These are phyloP conservation scores for Andrena cerasifolii DNA, from an alignment of 1,140 invertebrate genomes.

Conservation along the genomic window DNA sequence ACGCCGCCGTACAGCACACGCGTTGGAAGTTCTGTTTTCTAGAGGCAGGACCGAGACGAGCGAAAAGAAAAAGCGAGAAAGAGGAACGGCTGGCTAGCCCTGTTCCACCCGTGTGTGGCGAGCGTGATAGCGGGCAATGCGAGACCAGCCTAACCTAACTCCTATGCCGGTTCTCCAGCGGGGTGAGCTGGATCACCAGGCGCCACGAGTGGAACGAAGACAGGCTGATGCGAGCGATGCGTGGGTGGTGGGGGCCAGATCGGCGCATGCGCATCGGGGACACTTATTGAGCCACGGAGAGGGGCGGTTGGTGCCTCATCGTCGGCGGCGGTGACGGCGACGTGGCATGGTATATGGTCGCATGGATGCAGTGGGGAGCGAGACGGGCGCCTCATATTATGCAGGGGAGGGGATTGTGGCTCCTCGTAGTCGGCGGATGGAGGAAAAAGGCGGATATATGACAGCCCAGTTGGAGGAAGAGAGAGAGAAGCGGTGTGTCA, in stretches of 20 bases:
- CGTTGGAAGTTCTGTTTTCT: conserved; percentile 58
- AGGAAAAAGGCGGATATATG: conserved; percentile 31
- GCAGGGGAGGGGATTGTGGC: conserved; percentile 39
- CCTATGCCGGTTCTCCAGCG: conserved; percentile 78
- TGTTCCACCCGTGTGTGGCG: conserved; percentile 53
- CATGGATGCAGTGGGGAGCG: conserved; percentile 43
- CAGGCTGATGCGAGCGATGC: conserved; percentile 18
- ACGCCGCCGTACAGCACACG: conserved; percentile 64
- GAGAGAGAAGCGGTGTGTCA: conserved; percentile 15
- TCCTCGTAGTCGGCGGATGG: conserved; percentile 42
- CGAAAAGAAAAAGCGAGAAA: conserved; percentile 24
- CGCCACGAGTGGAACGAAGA: conserved; percentile 43
- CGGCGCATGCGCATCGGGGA: conserved; percentile 66
- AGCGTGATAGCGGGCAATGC: conserved; percentile 75
- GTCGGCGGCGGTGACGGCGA: conserved; percentile 52
- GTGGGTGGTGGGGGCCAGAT: conserved; percentile 40
- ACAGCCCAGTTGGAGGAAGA: not conserved
- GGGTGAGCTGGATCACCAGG: conserved; percentile 54
- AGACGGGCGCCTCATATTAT: conserved; percentile 33
- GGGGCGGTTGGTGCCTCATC: conserved; percentile 63
- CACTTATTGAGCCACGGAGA: conserved; percentile 71
- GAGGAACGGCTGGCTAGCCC: conserved; percentile 50
- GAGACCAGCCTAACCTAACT: conserved; percentile 74
- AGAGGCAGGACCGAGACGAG: conserved; percentile 29
- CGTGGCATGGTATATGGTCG: conserved; percentile 55